Evolutionary conservation across 2,797 vertebrate genomes (phyloP).

Genomic region (Chiroxiphia lanceolata): DNA sequence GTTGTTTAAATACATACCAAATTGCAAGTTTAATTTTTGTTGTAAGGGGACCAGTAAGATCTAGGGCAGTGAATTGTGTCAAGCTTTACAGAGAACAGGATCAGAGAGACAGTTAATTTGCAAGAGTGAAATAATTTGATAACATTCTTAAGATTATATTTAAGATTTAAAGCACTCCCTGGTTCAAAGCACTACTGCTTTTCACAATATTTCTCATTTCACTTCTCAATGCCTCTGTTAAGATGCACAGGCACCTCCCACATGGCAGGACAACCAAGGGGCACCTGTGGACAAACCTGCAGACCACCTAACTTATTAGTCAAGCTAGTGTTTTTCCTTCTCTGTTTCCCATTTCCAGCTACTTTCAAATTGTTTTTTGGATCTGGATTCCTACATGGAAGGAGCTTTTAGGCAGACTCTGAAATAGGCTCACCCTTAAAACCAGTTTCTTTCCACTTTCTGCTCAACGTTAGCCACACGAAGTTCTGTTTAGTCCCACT

Average conservation of each 20-base stretch:
- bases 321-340: neutral
- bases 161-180: neutral
- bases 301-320: neutral
- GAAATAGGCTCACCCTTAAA: neutral
- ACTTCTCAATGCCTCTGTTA: neutral
- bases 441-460: neutral
- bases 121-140: accelerated
- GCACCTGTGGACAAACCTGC: neutral
- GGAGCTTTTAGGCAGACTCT: neutral
- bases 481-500: neutral
- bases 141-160: neutral
- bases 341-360: neutral
- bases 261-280: neutral
- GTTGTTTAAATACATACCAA: neutral
- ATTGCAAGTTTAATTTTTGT: neutral
- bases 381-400: neutral
- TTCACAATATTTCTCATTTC: neutral
- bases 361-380: neutral
- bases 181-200: neutral
- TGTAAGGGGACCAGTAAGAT: neutral
- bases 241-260: neutral
- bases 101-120: neutral
- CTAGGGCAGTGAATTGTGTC: neutral
- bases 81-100: neutral
- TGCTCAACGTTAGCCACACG: neutral